A percentile compares a stretch with the other conserved stretches of the same genome.
Evolutionary conservation across 2,888 invertebrate genomes (phyloP).

Genomic region (Trachelus iudaicus): DNA sequence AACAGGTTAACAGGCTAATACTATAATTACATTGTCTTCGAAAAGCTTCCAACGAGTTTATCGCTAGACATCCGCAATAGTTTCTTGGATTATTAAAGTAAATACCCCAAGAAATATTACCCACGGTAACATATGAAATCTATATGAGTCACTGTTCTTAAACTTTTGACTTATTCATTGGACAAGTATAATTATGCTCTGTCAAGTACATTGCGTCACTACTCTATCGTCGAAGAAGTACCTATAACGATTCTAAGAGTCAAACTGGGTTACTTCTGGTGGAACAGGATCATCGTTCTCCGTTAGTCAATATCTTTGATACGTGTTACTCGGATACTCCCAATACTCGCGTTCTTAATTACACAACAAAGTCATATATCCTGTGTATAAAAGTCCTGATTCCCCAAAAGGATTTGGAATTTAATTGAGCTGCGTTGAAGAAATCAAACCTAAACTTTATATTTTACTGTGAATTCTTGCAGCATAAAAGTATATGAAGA

Average conservation of each 20-base stretch:
- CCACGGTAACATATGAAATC: neutral
- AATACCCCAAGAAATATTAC: neutral
- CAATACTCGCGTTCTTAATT: neutral
- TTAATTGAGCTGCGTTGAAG: neutral
- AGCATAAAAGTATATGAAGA: neutral
- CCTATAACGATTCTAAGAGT: neutral
- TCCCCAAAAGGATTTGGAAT: too few species aligned
- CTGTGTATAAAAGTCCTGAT: too few species aligned
- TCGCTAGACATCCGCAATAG: neutral
- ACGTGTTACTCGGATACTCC: neutral
- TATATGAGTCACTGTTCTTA: neutral
- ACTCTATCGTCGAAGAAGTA: neutral
- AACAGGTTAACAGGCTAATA: neutral
- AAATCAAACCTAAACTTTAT: neutral
- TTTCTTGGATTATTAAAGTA: neutral
- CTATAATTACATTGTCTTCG: neutral
- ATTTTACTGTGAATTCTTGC: neutral
- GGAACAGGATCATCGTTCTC: neutral
- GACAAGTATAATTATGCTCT: neutral
- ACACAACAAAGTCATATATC: neutral
- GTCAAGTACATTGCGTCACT: neutral
- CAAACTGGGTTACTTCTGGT: neutral
- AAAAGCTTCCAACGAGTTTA: neutral
- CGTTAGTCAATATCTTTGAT: neutral
- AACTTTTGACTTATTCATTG: neutral